These are phyloP conservation scores for Monopis laevigella DNA, from an alignment of 2,888 invertebrate species.

Conservation along the genomic window DNA sequence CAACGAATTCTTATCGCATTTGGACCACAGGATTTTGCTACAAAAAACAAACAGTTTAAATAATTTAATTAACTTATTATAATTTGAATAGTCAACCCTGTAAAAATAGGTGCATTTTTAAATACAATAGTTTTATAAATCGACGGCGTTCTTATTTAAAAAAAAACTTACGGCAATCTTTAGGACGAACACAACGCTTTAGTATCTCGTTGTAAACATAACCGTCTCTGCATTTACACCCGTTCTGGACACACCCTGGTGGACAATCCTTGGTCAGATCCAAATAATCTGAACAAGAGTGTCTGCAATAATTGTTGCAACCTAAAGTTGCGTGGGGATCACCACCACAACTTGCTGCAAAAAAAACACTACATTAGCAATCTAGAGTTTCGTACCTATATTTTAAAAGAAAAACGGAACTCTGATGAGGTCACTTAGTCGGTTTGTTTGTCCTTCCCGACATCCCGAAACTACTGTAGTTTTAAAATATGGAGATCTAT, in stretches of 20 bases:
- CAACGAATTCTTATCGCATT: background rate
- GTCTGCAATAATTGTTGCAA: background rate
- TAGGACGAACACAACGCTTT: background rate
- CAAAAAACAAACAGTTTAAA: no score
- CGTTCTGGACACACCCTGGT: background rate
- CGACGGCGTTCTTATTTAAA: no score
- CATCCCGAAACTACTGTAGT: background rate
- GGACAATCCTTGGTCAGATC: background rate
- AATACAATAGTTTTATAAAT: no score
- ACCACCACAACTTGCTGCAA: background rate
- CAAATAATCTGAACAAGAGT: background rate
- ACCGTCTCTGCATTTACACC: constrained; percentile 1
- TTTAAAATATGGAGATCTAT: no score
- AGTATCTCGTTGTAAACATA: background rate
- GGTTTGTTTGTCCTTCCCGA: background rate
- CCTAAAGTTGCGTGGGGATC: background rate
- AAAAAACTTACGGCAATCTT: constrained; percentile 5
- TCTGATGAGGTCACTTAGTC: no score
- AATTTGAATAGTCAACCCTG: no score
- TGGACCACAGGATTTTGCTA: constrained; percentile 1
- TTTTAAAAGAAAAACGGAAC: no score
- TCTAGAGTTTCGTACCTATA: no score
- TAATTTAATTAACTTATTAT: no score
- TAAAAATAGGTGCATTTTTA: no score
- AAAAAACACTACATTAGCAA: background rate